phyloP scores from a whole-genome alignment of 2,113 vertebrate genomes.

The Tachycineta bicolor region DNA sequence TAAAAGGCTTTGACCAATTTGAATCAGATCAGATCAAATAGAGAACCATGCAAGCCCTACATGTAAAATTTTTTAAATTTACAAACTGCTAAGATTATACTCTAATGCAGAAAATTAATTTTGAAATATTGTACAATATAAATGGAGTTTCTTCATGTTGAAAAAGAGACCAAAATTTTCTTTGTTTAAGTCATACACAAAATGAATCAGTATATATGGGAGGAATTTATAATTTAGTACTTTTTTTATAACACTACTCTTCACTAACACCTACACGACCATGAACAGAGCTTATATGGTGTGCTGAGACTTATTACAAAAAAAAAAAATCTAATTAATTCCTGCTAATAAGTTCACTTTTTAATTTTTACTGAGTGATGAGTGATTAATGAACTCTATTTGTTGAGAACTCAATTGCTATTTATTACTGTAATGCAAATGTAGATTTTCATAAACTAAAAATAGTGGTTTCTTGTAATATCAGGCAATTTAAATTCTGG shows the following conservation, averaged over 20 bases:
- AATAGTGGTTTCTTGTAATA: slow-evolving; percentile 42
- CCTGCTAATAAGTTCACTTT: slow-evolving; percentile 61
- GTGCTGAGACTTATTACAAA: slow-evolving; percentile 39
- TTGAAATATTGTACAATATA: neutral
- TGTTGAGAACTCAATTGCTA: slow-evolving; percentile 44
- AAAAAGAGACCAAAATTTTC: slow-evolving; percentile 16
- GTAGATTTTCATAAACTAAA: slow-evolving; percentile 43
- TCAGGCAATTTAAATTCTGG: neutral
- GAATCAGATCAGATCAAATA: neutral
- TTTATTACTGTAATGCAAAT: slow-evolving; percentile 32
- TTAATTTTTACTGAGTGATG: slow-evolving; percentile 56
- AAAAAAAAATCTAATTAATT: slow-evolving; percentile 65
- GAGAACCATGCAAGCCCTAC: neutral
- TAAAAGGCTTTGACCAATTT: neutral
- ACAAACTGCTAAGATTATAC: neutral
- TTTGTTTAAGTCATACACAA: slow-evolving; percentile 44
- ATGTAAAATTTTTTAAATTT: neutral
- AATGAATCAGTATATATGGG: slow-evolving; percentile 72
- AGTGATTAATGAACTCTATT: slow-evolving; percentile 57
- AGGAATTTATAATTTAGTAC: slow-evolving; percentile 73
- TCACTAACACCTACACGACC: slow-evolving; percentile 70
- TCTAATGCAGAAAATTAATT: neutral
- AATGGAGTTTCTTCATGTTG: neutral
- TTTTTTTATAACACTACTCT: slow-evolving; percentile 69
- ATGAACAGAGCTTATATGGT: slow-evolving; percentile 45